Evolutionary conservation across 2,888 invertebrate species (phyloP).

Genomic region (Trypoxylon attenuatum): DNA sequence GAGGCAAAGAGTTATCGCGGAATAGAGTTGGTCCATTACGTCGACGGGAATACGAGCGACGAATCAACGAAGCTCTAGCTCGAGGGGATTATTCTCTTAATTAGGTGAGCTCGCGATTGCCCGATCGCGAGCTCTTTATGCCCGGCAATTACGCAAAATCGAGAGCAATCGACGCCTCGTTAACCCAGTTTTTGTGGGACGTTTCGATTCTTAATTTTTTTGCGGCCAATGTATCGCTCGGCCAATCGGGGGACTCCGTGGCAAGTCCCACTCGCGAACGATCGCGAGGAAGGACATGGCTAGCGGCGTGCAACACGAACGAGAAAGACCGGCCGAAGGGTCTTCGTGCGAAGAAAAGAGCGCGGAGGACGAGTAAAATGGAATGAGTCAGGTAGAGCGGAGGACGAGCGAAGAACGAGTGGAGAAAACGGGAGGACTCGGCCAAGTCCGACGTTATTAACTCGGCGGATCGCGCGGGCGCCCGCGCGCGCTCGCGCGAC

Average conservation of each 20-base stretch:
- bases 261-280: not conserved
- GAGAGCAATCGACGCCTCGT: slow-evolving; percentile 42
- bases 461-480: slow-evolving; percentile 61
- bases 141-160: slow-evolving; percentile 32
- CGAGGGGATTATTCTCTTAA: too few relatives aligned
- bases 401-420: not conserved
- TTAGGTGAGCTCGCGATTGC: not conserved
- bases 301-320: not conserved
- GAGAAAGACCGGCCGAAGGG: slow-evolving; percentile 32
- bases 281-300: not conserved
- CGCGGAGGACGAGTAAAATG: not conserved
- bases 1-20: too few relatives aligned
- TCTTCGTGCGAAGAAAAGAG: slow-evolving; percentile 10
- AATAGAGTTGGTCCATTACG: too few relatives aligned
- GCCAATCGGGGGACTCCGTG: too few relatives aligned
- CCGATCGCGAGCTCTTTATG: slow-evolving; percentile 20
- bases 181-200: slow-evolving; percentile 35
- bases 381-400: not conserved
- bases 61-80: too few relatives aligned
- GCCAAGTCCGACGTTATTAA: slow-evolving; percentile 62
- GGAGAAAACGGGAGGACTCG: slow-evolving; percentile 4
- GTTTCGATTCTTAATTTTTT: slow-evolving; percentile 19
- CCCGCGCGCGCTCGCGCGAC: too few relatives aligned
- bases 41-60: too few relatives aligned
- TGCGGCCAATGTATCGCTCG: too few relatives aligned